These are phyloP conservation scores for Phylloscopus trochilus DNA, from an alignment of 2,113 vertebrate genomes.

Conservation along the genomic window DNA sequence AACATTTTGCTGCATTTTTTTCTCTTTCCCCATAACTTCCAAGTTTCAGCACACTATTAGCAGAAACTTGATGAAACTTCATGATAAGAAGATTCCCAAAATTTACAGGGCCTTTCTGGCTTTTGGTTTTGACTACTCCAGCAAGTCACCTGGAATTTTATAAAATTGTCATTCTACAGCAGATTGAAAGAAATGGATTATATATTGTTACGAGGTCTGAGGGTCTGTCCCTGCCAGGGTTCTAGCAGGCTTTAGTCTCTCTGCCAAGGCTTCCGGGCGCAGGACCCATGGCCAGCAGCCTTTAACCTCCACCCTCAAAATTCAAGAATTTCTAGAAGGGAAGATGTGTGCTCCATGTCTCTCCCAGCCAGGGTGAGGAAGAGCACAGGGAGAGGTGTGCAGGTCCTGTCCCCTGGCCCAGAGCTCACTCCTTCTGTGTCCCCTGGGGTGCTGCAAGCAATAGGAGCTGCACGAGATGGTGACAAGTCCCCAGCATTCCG, in stretches of 20 bases:
- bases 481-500: neutral
- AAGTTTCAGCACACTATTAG: neutral
- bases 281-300: fast-evolving
- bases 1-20: neutral
- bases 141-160: neutral
- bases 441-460: neutral
- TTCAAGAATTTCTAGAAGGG: neutral
- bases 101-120: neutral
- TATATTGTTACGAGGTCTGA: neutral
- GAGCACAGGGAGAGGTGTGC: neutral
- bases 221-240: neutral
- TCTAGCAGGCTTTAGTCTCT: neutral
- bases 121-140: neutral
- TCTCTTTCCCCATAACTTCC: neutral
- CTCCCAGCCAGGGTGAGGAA: neutral
- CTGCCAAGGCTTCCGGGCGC: neutral
- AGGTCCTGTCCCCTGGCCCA: neutral
- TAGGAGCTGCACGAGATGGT: neutral
- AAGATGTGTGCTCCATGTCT: neutral
- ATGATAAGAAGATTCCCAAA: neutral
- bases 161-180: neutral
- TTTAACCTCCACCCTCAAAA: neutral
- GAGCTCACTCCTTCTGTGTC: neutral
- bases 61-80: neutral
- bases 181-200: neutral